Evolutionary conservation across 2,113 vertebrate genomes (phyloP).

Genomic region (Phainopepla nitens): DNA sequence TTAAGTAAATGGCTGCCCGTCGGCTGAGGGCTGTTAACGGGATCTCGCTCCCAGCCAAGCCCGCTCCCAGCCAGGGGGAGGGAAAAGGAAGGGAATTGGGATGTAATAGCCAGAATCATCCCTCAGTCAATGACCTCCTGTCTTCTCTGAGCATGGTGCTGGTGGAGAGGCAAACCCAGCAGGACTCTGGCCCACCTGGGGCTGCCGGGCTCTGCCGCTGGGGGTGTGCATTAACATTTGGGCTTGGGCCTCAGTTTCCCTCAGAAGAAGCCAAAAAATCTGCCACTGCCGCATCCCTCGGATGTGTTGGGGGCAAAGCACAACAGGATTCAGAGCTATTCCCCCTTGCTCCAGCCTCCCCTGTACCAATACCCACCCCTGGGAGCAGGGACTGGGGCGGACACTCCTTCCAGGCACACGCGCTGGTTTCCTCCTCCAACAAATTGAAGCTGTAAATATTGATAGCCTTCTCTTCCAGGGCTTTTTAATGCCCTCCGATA

Average conservation of each 20-base stretch:
- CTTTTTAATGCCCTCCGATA: slow-evolving; percentile 39
- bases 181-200: accelerated
- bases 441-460: slow-evolving; percentile 46
- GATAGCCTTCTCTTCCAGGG: neutral
- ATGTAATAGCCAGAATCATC: neutral
- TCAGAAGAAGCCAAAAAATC: accelerated
- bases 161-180: neutral
- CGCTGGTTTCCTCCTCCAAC: neutral
- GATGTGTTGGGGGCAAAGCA: accelerated
- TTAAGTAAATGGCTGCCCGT: slow-evolving; percentile 24
- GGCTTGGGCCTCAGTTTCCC: neutral
- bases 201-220: neutral
- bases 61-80: neutral
- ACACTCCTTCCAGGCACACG: neutral
- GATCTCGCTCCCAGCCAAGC: neutral
- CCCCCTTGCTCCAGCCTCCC: neutral
- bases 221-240: accelerated
- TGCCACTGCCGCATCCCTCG: neutral
- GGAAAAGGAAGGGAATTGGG: neutral
- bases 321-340: accelerated
- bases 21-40: neutral
- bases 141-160: neutral
- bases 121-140: neutral
- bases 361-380: accelerated
- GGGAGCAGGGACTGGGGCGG: accelerated